phyloP scores from a whole-genome alignment of 1,140 invertebrate genomes.

The Zaprionus kolodkinae region DNA sequence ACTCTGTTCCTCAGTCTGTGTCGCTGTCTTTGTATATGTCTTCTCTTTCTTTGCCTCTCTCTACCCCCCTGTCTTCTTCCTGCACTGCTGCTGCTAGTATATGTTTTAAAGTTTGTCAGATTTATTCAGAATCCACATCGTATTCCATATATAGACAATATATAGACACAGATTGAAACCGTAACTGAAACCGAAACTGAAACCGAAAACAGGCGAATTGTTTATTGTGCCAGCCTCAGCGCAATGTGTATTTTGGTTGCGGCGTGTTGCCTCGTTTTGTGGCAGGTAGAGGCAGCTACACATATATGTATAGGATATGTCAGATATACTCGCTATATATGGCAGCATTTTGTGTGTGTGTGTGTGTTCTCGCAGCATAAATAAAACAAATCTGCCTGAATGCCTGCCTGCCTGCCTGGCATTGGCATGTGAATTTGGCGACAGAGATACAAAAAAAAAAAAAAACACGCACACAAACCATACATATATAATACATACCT shows the following conservation, averaged over 20 bases:
- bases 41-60: conserved; percentile 22
- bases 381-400: conserved; percentile 53
- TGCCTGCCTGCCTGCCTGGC: conserved; percentile 15
- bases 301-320: background rate
- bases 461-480: background rate
- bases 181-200: conserved; percentile 17
- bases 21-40: background rate
- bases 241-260: conserved; percentile 43
- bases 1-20: too few relatives aligned
- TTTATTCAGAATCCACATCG: conserved; percentile 54
- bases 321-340: conserved; percentile 2
- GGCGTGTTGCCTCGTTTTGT: conserved; percentile 35
- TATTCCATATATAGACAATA: background rate
- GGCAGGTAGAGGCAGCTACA: background rate
- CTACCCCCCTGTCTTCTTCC: background rate
- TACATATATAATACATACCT: background rate
- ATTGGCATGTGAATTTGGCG: conserved; percentile 39
- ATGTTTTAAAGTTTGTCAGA: conserved; percentile 68
- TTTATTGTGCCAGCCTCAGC: conserved; percentile 32
- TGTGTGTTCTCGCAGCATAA: conserved; percentile 56
- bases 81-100: conserved; percentile 56
- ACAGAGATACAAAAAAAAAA: conserved; percentile 16
- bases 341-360: too few relatives aligned
- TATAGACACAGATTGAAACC: background rate
- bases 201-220: conserved; percentile 28